These are phyloP conservation scores for Corvus cornix DNA, from an alignment of 2,113 vertebrate species.

Conservation along the genomic window DNA sequence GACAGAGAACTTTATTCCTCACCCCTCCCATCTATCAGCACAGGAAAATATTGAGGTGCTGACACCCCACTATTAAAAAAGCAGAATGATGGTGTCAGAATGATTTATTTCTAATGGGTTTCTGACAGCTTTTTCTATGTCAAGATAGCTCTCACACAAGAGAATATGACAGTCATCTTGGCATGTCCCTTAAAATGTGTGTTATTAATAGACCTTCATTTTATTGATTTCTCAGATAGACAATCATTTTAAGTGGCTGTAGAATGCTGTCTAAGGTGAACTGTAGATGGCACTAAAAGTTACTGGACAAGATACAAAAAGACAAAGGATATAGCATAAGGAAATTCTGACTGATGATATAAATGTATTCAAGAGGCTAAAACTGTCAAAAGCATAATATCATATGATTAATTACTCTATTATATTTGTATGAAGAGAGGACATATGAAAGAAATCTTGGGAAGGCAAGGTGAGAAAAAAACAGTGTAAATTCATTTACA, in stretches of 20 bases:
- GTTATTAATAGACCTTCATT: constrained; percentile 56
- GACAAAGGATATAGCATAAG: neutral
- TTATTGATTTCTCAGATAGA: constrained; percentile 61
- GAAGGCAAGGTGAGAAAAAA: neutral
- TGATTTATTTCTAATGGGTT: constrained; percentile 45
- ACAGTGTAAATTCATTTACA: neutral
- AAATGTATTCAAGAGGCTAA: constrained; percentile 13
- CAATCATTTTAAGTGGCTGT: constrained; percentile 47
- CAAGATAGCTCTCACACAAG: neutral
- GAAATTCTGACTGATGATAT: neutral
- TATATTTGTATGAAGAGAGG: neutral
- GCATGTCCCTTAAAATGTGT: neutral
- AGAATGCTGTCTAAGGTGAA: constrained; percentile 46
- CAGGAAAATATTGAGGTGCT: constrained; percentile 11
- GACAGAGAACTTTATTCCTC: neutral
- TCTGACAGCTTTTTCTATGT: constrained; percentile 9
- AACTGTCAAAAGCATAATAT: constrained; percentile 4
- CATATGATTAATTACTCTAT: constrained; percentile 58
- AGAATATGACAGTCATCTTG: constrained; percentile 36
- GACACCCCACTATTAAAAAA: neutral
- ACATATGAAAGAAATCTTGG: neutral
- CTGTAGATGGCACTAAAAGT: constrained; percentile 20
- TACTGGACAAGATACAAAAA: constrained; percentile 8
- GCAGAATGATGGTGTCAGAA: constrained; percentile 14
- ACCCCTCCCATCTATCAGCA: neutral